Evolutionary conservation across 2,888 invertebrate species (phyloP).

Genomic region (Prosapia bicincta): DNA sequence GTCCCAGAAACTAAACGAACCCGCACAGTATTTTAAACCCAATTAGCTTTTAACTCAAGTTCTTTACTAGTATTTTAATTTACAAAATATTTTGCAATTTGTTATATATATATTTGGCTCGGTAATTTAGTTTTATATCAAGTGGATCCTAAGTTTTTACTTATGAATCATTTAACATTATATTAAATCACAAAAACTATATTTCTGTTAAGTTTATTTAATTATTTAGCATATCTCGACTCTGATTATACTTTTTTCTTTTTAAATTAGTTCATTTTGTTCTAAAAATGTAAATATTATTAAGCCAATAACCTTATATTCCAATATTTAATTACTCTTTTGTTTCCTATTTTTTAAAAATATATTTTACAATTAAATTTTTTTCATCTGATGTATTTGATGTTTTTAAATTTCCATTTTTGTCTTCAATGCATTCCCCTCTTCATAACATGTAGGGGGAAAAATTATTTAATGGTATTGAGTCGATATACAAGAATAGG

Average conservation of each 20-base stretch:
- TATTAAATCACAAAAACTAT: no score
- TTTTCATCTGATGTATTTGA: not conserved
- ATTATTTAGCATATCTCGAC: not conserved
- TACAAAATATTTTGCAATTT: not conserved
- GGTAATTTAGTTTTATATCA: not conserved
- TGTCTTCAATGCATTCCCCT: no score
- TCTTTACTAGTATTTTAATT: not conserved
- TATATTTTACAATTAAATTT: not conserved
- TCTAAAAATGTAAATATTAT: not conserved
- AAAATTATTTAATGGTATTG: no score
- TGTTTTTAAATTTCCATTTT: no score
- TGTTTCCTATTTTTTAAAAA: not conserved
- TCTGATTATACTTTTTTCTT: not conserved
- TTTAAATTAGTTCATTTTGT: no score
- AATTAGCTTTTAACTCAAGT: not conserved
- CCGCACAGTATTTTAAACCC: not conserved
- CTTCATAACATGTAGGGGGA: no score
- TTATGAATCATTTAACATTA: no score
- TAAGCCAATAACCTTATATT: not conserved
- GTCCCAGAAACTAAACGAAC: slow-evolving; percentile 4
- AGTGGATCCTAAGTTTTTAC: not conserved
- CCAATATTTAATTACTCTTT: not conserved
- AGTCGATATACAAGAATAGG: no score
- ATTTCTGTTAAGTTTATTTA: no score
- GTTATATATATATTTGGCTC: not conserved